Evolutionary conservation across 2,797 vertebrate genomes (phyloP).

Genomic region (Acanthis flammea): DNA sequence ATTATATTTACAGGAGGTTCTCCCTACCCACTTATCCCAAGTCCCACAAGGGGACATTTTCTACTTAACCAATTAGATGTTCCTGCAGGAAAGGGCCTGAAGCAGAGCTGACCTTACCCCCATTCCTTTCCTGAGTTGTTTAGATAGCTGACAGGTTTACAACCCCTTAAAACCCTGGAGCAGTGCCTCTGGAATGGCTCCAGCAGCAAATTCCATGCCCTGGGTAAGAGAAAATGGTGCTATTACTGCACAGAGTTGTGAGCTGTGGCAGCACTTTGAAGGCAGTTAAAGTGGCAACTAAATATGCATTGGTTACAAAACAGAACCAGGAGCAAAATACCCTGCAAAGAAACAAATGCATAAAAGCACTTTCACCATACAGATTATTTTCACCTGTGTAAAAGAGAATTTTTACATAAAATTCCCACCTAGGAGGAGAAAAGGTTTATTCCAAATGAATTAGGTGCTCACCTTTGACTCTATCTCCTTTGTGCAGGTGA

Average conservation of each 20-base stretch:
- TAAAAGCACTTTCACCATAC: background rate
- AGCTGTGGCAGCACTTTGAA: background rate
- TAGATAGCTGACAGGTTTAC: background rate
- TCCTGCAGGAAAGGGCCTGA: background rate
- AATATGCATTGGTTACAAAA: background rate
- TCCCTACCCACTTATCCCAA: background rate
- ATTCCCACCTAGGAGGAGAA: background rate
- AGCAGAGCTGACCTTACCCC: background rate
- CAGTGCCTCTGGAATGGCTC: background rate
- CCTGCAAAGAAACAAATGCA: background rate
- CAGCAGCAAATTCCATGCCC: background rate
- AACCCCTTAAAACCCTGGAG: background rate
- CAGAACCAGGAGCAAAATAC: background rate
- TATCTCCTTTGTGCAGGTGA: slow-evolving; percentile 89
- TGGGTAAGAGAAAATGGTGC: background rate
- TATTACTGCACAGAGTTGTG: background rate
- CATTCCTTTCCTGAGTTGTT: background rate
- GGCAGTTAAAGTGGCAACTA: background rate
- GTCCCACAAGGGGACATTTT: background rate
- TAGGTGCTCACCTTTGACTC: slow-evolving; percentile 89
- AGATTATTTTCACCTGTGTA: background rate
- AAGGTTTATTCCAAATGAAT: background rate
- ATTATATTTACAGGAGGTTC: background rate
- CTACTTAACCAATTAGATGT: background rate
- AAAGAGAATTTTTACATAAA: background rate